Evolutionary conservation across 2,888 invertebrate genomes (phyloP).

Genomic region (Marronus borbonicus): DNA sequence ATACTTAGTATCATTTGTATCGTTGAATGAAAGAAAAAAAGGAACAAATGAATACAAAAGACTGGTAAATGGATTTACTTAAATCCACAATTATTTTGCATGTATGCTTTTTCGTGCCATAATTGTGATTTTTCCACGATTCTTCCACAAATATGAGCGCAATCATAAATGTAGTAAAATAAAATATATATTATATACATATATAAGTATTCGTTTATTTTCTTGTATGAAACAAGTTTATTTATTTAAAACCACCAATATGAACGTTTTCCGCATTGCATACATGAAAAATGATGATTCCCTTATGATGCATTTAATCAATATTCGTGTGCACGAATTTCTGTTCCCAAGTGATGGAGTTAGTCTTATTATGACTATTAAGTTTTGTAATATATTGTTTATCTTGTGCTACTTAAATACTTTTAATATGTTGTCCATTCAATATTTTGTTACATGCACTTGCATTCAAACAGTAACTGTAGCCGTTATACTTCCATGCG

Average conservation of each 20-base stretch:
- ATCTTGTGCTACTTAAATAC: conserved; percentile 50
- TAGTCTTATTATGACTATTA: conserved; percentile 44
- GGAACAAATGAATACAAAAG: conserved; percentile 56
- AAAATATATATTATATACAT: neutral
- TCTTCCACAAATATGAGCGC: conserved; percentile 43
- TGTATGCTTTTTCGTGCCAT: conserved; percentile 50
- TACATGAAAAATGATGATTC: conserved; percentile 48
- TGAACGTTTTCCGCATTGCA: conserved; percentile 29
- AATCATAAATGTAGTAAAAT: conserved; percentile 32
- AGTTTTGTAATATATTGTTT: conserved; percentile 51
- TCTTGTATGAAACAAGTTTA: conserved; percentile 20
- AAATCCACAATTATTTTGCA: conserved; percentile 48
- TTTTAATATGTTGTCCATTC: conserved; percentile 50
- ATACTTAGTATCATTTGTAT: conserved; percentile 52
- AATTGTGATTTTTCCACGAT: conserved; percentile 44
- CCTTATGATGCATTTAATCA: conserved; percentile 40
- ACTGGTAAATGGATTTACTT: conserved; percentile 53
- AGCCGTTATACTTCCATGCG: conserved; percentile 58
- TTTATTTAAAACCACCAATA: conserved; percentile 36
- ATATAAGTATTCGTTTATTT: conserved; percentile 14
- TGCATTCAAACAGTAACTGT: conserved; percentile 54
- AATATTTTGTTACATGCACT: conserved; percentile 52
- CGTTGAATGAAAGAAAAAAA: conserved; percentile 49
- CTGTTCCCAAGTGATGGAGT: conserved; percentile 35
- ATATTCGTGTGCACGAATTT: conserved; percentile 45